Percentiles rank a stretch among this genome's conserved stretches.
These are phyloP conservation scores for Andrena dorsata DNA, from an alignment of 2,888 invertebrate species.

Conservation along the genomic window DNA sequence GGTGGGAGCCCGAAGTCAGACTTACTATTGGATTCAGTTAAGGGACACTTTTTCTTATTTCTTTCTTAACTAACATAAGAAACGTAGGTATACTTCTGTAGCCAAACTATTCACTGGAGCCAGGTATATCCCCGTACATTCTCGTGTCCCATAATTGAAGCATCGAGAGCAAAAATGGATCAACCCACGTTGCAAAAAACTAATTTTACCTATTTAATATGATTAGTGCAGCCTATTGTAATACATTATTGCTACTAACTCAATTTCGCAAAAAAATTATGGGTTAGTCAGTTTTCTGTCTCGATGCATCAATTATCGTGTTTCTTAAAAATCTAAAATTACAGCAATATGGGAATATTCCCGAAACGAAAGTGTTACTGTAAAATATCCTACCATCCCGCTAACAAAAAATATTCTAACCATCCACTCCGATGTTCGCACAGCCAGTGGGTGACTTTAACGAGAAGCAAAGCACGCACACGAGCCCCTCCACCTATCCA, in stretches of 20 bases:
- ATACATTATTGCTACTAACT: no score
- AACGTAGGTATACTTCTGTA: neutral
- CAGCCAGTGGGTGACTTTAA: neutral
- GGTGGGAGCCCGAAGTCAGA: neutral
- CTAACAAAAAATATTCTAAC: no score
- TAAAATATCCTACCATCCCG: no score
- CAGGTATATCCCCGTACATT: neutral
- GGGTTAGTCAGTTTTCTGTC: no score
- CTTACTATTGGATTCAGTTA: constrained; percentile 11
- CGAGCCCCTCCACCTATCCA: neutral
- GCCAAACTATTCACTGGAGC: neutral
- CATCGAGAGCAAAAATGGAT: neutral
- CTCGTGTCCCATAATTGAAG: neutral
- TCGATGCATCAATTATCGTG: no score
- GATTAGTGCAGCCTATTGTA: no score
- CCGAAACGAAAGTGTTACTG: neutral
- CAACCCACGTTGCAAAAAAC: no score
- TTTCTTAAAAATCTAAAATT: no score
- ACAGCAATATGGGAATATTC: no score
- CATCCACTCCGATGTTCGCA: neutral
- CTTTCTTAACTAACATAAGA: neutral
- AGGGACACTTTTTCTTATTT: neutral
- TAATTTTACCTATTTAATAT: no score
- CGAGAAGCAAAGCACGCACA: neutral
- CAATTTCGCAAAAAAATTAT: no score